Percentiles rank a stretch among this genome's conserved stretches.
Evolutionary conservation across 1,140 invertebrate genomes (phyloP).

Genomic region (Saccostrea echinata): DNA sequence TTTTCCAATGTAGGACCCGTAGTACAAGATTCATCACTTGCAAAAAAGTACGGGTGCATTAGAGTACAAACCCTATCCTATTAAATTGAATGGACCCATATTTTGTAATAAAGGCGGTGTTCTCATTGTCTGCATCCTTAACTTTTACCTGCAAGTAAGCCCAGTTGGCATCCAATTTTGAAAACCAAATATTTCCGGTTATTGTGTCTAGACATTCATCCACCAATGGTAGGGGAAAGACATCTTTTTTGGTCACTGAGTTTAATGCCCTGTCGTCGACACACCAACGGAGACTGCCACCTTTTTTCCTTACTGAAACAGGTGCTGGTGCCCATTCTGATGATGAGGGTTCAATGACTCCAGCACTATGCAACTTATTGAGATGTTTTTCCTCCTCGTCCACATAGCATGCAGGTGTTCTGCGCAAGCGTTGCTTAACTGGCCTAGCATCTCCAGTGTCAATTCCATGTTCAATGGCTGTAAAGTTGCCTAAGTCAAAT

Average conservation of each 20-base stretch:
- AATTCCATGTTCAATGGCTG: no score
- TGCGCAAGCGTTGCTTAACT: no score
- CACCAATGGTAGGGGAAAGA: background rate
- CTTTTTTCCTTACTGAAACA: conserved; percentile 51
- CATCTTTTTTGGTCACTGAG: conserved; percentile 28
- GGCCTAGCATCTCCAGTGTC: no score
- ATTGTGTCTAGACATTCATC: conserved; percentile 29
- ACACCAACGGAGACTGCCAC: conserved; percentile 41
- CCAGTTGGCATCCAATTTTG: conserved; percentile 28
- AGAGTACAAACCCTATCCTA: conserved; percentile 35
- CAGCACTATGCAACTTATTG: no score
- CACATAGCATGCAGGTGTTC: no score
- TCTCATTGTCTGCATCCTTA: conserved; percentile 36
- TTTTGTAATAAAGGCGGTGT: conserved; percentile 52
- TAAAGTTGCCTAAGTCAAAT: background rate
- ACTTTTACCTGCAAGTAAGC: conserved; percentile 38
- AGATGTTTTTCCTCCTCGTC: no score
- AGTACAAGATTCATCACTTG: conserved; percentile 25
- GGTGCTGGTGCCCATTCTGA: conserved; percentile 49
- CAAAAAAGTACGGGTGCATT: background rate
- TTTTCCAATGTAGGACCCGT: background rate
- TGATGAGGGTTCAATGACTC: no score
- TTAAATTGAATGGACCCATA: conserved; percentile 46
- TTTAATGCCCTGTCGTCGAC: background rate
- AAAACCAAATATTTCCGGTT: conserved; percentile 15